Conservation (phyloP, 2,797 vertebrate species). For the Phataginus tricuspis region DNA sequence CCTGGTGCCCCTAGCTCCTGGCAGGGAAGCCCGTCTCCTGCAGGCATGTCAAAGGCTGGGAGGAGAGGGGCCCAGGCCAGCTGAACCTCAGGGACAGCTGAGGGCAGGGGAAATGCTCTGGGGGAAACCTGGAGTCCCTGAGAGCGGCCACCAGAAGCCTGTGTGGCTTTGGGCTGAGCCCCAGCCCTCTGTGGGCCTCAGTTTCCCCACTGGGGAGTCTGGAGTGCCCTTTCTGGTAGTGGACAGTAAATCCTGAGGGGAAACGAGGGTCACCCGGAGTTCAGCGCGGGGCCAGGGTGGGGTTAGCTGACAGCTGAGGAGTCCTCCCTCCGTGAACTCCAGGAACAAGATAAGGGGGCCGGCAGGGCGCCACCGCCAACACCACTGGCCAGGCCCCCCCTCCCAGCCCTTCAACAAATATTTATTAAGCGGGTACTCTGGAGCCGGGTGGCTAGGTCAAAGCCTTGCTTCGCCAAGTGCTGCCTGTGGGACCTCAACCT, state of each 20-base stretch:
- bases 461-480: background rate
- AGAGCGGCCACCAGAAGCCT: background rate
- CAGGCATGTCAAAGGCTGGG: background rate
- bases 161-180: background rate
- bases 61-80: background rate
- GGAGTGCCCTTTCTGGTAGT: background rate
- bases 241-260: background rate
- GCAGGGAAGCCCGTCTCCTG: background rate
- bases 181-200: background rate
- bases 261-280: slow-evolving; percentile 65
- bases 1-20: fast-evolving
- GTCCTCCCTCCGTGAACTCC: slow-evolving; percentile 38
- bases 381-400: slow-evolving; percentile 30
- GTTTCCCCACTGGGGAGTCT: background rate
- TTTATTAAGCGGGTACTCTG: slow-evolving; percentile 63
- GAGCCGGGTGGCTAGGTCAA: slow-evolving; percentile 59
- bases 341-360: slow-evolving; percentile 75
- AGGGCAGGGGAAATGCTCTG: background rate
- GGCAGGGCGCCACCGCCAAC: slow-evolving; percentile 42
- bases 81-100: background rate
- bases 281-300: slow-evolving; percentile 51
- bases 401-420: slow-evolving; percentile 55
- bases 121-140: background rate
- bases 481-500: background rate
- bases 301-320: slow-evolving; percentile 38